phyloP scores from a whole-genome alignment of 2,113 vertebrate species.

The Varanus komodoensis region DNA sequence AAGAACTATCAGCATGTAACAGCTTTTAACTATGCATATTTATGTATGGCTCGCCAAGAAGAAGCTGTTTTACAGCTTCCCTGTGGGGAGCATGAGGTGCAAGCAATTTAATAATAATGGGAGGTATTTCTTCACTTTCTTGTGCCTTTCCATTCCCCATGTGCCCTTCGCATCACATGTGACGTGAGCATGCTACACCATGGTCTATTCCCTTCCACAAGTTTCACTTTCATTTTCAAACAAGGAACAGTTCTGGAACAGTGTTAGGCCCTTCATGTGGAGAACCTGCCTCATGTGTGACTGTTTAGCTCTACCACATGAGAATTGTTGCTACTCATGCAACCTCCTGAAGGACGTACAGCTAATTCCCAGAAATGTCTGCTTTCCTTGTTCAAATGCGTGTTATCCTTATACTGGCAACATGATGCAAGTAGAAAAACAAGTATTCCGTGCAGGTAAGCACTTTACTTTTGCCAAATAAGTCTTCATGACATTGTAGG shows the following conservation, averaged over 20 bases:
- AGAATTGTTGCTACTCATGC: not conserved
- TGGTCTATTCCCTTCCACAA: not conserved
- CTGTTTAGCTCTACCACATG: not conserved
- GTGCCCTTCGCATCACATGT: not conserved
- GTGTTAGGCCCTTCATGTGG: not conserved
- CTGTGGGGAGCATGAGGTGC: not conserved
- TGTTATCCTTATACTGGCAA: not conserved
- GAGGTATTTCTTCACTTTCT: no score
- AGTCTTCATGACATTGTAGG: constrained; percentile 17
- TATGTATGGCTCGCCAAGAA: not conserved
- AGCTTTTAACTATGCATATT: constrained; percentile 17
- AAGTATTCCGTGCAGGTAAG: not conserved
- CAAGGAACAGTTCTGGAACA: not conserved
- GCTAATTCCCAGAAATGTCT: not conserved
- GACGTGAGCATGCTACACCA: not conserved
- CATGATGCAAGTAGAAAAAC: not conserved
- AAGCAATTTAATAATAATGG: not conserved
- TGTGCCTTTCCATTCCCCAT: not conserved
- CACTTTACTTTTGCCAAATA: not conserved
- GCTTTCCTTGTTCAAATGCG: not conserved
- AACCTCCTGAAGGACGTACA: not conserved
- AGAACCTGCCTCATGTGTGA: not conserved
- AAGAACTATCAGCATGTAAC: not conserved
- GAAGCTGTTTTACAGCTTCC: not conserved
- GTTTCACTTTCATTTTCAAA: not conserved